These are phyloP conservation scores for Parauchenoglanis ngamensis DNA, from an alignment of 2,797 vertebrate species.

Conservation along the genomic window DNA sequence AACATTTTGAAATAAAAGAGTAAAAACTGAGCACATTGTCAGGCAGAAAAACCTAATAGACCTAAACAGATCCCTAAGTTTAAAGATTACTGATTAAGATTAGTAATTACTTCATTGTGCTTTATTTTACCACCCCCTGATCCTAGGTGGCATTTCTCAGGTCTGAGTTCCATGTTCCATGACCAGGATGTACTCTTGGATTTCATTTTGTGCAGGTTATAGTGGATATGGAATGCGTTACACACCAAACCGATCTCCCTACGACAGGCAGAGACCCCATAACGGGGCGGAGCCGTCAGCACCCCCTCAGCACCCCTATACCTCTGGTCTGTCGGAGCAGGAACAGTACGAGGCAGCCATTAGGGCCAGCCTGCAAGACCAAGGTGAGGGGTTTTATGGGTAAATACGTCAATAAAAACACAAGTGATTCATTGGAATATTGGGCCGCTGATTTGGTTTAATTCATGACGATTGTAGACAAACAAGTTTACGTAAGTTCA, in stretches of 20 bases:
- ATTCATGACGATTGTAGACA: not conserved
- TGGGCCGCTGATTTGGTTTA: not conserved
- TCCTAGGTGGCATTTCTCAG: not conserved
- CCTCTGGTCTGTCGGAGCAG: slow-evolving; percentile 84
- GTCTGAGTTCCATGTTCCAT: not conserved
- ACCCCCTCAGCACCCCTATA: slow-evolving; percentile 65
- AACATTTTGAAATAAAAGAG: too few relatives aligned
- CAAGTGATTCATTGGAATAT: not conserved
- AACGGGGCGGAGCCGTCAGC: slow-evolving; percentile 6
- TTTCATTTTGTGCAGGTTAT: slow-evolving; percentile 58
- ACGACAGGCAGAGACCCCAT: slow-evolving; percentile 6
- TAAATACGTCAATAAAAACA: not conserved
- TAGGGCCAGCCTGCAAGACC: slow-evolving; percentile 83
- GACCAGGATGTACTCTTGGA: not conserved
- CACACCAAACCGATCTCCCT: slow-evolving; percentile 12
- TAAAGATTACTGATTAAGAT: too few relatives aligned
- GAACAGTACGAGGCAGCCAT: slow-evolving; percentile 86
- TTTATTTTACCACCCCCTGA: not conserved
- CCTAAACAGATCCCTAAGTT: too few relatives aligned
- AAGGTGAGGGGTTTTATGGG: slow-evolving; percentile 70
- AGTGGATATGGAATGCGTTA: slow-evolving; percentile 28
- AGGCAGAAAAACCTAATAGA: too few relatives aligned
- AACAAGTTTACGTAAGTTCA: not conserved
- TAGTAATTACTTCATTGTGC: not conserved
- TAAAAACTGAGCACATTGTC: too few relatives aligned